Percentiles rank a stretch among this genome's conserved stretches.
Conservation (phyloP, 2,797 vertebrate species). For the Oreochromis mossambicus region DNA sequence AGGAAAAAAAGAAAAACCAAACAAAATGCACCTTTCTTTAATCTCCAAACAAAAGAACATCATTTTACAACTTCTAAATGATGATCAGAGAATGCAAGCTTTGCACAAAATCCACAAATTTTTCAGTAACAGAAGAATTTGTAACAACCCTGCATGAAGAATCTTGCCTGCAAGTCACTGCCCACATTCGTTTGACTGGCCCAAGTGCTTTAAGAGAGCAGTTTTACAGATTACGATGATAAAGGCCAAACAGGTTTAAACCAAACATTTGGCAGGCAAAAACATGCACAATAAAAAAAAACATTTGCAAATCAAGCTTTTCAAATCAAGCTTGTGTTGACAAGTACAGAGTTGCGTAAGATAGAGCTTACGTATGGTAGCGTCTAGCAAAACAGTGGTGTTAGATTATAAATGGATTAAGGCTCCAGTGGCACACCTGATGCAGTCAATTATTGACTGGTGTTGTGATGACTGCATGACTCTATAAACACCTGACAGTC, state of each 20-base stretch:
- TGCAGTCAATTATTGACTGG: neutral
- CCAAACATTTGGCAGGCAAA: neutral
- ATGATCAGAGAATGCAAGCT: neutral
- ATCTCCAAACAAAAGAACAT: neutral
- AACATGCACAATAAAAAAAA: neutral
- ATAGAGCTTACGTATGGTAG: neutral
- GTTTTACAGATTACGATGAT: neutral
- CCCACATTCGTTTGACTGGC: neutral
- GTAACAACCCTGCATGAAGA: neutral
- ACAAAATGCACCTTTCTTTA: neutral
- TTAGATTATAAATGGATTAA: neutral
- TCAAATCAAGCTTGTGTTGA: neutral
- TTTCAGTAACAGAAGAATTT: neutral
- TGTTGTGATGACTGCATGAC: neutral
- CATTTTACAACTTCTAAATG: neutral
- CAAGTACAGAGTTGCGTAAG: neutral
- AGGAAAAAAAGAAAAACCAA: neutral
- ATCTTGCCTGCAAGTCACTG: neutral
- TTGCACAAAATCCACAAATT: neutral
- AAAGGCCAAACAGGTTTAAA: neutral
- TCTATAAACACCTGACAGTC: neutral
- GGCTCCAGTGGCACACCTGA: neutral
- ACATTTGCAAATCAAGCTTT: neutral
- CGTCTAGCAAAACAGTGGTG: neutral
- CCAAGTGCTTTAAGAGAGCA: neutral